Evolutionary conservation across 2,888 invertebrate species (phyloP).

Genomic region (Podotricha telesiphe): DNA sequence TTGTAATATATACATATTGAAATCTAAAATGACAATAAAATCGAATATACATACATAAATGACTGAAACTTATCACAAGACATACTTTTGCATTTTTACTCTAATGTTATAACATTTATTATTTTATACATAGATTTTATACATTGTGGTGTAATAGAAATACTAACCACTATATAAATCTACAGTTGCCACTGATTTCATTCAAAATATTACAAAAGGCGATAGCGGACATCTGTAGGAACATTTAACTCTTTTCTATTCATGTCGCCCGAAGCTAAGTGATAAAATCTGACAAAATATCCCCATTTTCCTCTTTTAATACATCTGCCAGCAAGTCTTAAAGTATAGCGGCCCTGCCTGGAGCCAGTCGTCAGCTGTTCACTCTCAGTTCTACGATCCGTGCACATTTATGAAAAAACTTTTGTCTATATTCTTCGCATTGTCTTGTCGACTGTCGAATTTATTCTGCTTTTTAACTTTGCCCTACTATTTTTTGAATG

Average conservation of each 20-base stretch:
- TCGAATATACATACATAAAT: background rate
- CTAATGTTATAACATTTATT: background rate
- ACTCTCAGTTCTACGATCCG: conserved; percentile 59
- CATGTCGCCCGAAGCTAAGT: conserved; percentile 65
- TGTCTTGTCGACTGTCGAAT: conserved; percentile 65
- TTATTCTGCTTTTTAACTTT: conserved; percentile 55
- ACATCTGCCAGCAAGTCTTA: conserved; percentile 75
- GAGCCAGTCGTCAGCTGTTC: conserved; percentile 78
- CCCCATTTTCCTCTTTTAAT: conserved; percentile 74
- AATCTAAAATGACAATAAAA: background rate
- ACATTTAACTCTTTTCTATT: conserved; percentile 55
- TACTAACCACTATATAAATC: conserved; percentile 17
- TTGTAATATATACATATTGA: too few species aligned
- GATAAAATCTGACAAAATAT: conserved; percentile 73
- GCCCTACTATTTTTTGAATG: conserved; percentile 44
- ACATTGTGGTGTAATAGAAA: background rate
- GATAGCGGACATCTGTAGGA: conserved; percentile 44
- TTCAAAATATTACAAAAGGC: conserved; percentile 43
- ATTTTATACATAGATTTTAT: background rate
- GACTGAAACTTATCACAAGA: background rate
- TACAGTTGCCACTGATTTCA: conserved; percentile 36
- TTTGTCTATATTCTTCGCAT: conserved; percentile 72
- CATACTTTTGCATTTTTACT: background rate
- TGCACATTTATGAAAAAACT: conserved; percentile 82
- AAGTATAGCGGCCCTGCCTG: conserved; percentile 63